These are phyloP conservation scores for Prietella phreatophila DNA, from an alignment of 2,113 vertebrate species.

Conservation along the genomic window DNA sequence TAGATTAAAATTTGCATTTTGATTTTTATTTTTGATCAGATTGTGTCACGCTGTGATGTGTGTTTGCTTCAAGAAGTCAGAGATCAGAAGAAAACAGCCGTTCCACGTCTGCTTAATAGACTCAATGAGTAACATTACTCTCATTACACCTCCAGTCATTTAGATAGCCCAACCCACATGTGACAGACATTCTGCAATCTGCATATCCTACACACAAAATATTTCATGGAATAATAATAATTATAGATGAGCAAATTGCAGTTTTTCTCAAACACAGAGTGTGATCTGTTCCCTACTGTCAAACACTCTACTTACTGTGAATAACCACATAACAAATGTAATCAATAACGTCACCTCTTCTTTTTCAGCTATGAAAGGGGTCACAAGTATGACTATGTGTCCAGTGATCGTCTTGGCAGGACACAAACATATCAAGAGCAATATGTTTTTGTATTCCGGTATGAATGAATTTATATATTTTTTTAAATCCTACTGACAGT, in stretches of 20 bases:
- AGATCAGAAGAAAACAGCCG: slow-evolving; percentile 63
- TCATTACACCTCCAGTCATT: not conserved
- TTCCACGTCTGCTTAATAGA: slow-evolving; percentile 54
- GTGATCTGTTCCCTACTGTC: not conserved
- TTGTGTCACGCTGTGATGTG: slow-evolving; percentile 71
- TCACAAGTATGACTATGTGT: slow-evolving; percentile 62
- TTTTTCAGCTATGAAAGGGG: slow-evolving; percentile 52
- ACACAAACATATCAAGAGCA: slow-evolving; percentile 76
- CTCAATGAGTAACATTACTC: slow-evolving; percentile 62
- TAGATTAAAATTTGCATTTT: not conserved
- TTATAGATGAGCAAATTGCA: not conserved
- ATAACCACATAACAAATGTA: not conserved
- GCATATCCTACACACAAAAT: not conserved
- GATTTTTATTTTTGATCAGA: slow-evolving; percentile 58
- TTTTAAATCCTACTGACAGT: not conserved
- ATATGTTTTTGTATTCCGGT: slow-evolving; percentile 81
- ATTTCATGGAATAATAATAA: slow-evolving; percentile 1
- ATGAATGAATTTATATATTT: slow-evolving; percentile 1
- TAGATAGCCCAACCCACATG: not conserved
- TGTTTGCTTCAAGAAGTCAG: slow-evolving; percentile 74
- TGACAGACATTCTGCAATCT: not conserved
- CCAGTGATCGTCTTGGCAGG: slow-evolving; percentile 73
- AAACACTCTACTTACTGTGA: not conserved
- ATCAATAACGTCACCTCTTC: not conserved
- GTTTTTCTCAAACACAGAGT: not conserved